Conservation (phyloP, 2,797 vertebrate genomes). For the Hydrophis major region DNA sequence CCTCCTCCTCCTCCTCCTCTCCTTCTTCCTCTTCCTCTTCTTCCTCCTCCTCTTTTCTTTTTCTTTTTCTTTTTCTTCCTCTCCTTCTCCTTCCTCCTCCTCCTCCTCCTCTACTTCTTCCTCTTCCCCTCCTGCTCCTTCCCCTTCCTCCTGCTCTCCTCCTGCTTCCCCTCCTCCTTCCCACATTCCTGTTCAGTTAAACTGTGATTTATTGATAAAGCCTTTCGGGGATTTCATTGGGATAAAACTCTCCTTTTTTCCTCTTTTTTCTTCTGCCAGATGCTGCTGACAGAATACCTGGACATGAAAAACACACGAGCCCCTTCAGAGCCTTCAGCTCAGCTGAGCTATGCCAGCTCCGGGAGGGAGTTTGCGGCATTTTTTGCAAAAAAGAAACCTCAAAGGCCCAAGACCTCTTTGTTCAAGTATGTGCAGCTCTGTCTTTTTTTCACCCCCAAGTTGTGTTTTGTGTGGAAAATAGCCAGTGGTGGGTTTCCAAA, state of each 20-base stretch:
- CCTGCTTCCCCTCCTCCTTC: too few relatives aligned
- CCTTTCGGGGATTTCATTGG: fast-evolving
- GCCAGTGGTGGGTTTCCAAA: too few relatives aligned
- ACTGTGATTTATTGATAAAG: not conserved
- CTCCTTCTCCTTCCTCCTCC: too few relatives aligned
- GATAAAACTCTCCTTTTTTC: not conserved
- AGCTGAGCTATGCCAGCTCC: constrained; percentile 92
- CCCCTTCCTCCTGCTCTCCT: too few relatives aligned
- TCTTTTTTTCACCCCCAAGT: too few relatives aligned
- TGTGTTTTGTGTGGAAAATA: not conserved
- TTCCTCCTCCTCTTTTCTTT: too few relatives aligned
- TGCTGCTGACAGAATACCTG: constrained; percentile 94
- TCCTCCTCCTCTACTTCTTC: too few relatives aligned
- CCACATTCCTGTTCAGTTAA: not conserved
- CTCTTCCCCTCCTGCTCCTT: fast-evolving
- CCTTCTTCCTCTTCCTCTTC: not conserved
- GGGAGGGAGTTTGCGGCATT: constrained; percentile 94
- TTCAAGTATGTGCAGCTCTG: constrained; percentile 84
- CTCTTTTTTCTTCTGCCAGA: constrained; percentile 63
- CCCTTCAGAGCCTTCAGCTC: constrained; percentile 86
- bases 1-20: not conserved
- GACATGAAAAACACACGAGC: constrained; percentile 97
- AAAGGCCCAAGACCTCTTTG: constrained; percentile 89
- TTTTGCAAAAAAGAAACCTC: constrained; percentile 94
- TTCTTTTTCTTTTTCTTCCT: too few relatives aligned